Evolutionary conservation across 2,113 vertebrate species (phyloP), one percentile per base, ranked within the genome.

Genomic region (Electrona antarctica): DNA sequence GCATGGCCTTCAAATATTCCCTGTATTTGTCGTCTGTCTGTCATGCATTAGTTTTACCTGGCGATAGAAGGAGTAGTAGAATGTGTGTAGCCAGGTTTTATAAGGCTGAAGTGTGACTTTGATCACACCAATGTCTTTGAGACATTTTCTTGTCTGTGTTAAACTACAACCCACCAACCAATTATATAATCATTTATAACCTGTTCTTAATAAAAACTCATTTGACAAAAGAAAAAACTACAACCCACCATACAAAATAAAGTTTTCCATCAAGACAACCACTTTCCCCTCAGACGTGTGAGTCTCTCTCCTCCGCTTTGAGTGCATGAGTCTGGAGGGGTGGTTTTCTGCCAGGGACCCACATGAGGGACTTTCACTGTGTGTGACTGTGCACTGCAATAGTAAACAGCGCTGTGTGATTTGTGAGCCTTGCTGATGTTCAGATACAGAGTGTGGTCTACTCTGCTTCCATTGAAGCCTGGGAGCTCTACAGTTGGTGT

Each of bases 81-180:
- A 9, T 21, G 57, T 8, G n/a, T 59, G 21, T 41, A 41, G 33
- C 33, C 76, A 75, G 13, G 67, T 71, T 66, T 72, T 78, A 28
- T 71, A 48, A 7, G 3, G 7, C n/a, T 67, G 65, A 12, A 0
- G 0, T 55, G 12, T 0, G 63, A 48, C 14, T 64, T 14, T 51
- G 28, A 21, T 11, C 21, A 46, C 45, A n/a, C 46, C 15, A 50
- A 45, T 10, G 61, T 41, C n/a, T n/a, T n/a, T n/a, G 29, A 33
- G 4, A 33, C n/a, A 57, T 57, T 6, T 0, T 15, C 46, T 13
- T 13, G 2, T 8, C 1, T 12, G 13, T 13, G 12, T 7, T 15
- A n/a, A 50, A 51, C 62, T 7, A 7, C 15, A 51, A 29, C 49
- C 12, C 33, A 41, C 33, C 21, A 21, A 21, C 21, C 21, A 21